phyloP scores from a whole-genome alignment of 2,888 invertebrate species.

The Mesopsocus fuscifrons region DNA sequence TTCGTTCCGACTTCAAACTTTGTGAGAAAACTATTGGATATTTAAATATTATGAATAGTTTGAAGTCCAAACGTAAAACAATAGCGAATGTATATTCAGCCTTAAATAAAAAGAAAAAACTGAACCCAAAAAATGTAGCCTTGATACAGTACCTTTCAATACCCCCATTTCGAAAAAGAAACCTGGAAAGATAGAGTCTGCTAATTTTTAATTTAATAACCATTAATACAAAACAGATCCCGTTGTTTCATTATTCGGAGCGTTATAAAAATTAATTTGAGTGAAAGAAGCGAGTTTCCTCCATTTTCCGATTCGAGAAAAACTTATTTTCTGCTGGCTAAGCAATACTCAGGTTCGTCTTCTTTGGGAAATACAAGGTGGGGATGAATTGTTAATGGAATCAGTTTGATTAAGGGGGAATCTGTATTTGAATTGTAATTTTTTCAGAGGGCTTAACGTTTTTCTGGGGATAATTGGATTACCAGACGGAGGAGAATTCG shows the following conservation, averaged over 20 bases:
- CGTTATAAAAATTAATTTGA: slow-evolving; percentile 7
- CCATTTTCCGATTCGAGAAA: not conserved
- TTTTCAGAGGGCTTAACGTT: not conserved
- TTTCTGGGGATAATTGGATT: not conserved
- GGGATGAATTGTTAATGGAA: not conserved
- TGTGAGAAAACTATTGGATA: too few relatives aligned
- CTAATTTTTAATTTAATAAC: slow-evolving; percentile 10
- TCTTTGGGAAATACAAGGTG: not conserved
- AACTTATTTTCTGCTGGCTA: not conserved
- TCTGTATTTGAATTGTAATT: not conserved
- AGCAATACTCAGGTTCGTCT: too few relatives aligned
- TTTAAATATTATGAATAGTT: too few relatives aligned
- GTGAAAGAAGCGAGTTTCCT: not conserved
- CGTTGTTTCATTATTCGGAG: slow-evolving; percentile 2
- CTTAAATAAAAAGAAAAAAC: too few relatives aligned
- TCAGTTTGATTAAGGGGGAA: not conserved
- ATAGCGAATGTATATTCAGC: too few relatives aligned
- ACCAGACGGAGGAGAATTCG: too few relatives aligned
- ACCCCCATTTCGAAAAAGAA: too few relatives aligned
- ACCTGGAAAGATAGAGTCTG: too few relatives aligned
- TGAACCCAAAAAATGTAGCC: too few relatives aligned
- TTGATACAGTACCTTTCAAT: too few relatives aligned
- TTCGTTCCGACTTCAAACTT: too few relatives aligned
- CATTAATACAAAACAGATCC: slow-evolving; percentile 8
- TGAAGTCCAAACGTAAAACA: too few relatives aligned